Conservation (phyloP, 2,113 vertebrate species). For the Zosterops hypoxanthus region DNA sequence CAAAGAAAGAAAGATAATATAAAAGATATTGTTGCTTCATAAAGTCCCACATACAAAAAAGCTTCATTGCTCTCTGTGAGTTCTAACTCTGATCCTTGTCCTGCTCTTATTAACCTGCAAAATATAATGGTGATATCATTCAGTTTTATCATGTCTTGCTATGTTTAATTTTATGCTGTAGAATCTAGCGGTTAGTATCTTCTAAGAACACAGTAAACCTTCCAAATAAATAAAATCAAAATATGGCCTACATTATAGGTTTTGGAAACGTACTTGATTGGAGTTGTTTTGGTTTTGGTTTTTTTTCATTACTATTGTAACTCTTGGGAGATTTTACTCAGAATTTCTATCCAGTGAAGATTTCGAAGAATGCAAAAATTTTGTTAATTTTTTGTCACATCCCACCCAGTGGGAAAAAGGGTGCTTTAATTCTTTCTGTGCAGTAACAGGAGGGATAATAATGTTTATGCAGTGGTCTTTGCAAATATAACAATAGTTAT, state of each 20-base stretch:
- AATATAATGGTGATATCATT: background rate
- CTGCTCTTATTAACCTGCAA: background rate
- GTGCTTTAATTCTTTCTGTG: background rate
- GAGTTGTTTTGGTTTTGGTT: background rate
- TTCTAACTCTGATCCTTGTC: background rate
- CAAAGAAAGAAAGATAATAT: background rate
- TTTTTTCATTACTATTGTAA: background rate
- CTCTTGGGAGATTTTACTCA: background rate
- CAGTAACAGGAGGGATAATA: background rate
- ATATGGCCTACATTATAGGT: background rate
- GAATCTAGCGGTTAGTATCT: background rate
- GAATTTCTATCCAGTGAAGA: background rate
- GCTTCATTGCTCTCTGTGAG: background rate
- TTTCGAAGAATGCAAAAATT: background rate
- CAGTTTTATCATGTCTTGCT: background rate
- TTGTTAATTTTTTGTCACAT: background rate
- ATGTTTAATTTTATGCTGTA: background rate
- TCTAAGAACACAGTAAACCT: background rate
- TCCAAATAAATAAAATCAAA: background rate
- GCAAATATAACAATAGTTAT: background rate
- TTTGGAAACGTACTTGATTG: background rate
- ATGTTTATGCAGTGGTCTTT: background rate
- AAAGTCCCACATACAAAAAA: background rate
- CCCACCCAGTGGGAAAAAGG: background rate
- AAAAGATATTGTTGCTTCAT: background rate